Percentiles rank a stretch among this genome's conserved stretches.
Conservation (phyloP, 35 echinoderm and acorn worm genomes). For the Lytechinus variegatus region DNA sequence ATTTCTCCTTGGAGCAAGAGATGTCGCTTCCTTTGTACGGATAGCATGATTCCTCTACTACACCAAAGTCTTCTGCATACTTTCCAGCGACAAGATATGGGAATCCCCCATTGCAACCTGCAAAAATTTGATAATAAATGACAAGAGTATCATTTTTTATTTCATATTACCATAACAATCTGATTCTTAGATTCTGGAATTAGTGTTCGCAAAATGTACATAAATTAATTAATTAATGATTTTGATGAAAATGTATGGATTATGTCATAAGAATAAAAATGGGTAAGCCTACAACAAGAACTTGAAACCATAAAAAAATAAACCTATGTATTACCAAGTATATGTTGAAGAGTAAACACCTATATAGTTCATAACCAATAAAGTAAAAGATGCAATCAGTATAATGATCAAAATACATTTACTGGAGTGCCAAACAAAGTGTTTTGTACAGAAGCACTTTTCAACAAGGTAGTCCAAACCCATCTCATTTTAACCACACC, state of each 20-base stretch:
- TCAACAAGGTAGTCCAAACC: too few relatives aligned
- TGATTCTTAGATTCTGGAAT: not conserved
- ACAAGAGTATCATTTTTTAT: not conserved
- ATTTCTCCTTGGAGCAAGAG: constrained; percentile 67
- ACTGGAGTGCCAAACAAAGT: too few relatives aligned
- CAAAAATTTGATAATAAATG: not conserved
- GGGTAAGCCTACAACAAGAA: too few relatives aligned
- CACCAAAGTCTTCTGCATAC: constrained; percentile 93
- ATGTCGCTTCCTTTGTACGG: constrained; percentile 75
- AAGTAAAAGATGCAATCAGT: too few relatives aligned
- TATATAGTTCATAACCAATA: too few relatives aligned
- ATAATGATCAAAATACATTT: too few relatives aligned
- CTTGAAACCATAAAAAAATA: not conserved
- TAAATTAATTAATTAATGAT: not conserved
- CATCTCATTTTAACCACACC: too few relatives aligned
- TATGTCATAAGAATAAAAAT: too few relatives aligned
- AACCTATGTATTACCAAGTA: not conserved
- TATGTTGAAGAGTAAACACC: too few relatives aligned
- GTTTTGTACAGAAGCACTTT: too few relatives aligned
- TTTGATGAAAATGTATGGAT: not conserved
- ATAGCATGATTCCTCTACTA: constrained; percentile 88
- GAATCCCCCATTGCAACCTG: constrained; percentile 93
- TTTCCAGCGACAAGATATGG: constrained; percentile 95
- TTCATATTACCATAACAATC: not conserved
- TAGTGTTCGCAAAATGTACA: not conserved